Evolutionary conservation across 2,113 vertebrate species (phyloP), one percentile per base, ranked within the genome.

Genomic region (Struthidea cinerea): DNA sequence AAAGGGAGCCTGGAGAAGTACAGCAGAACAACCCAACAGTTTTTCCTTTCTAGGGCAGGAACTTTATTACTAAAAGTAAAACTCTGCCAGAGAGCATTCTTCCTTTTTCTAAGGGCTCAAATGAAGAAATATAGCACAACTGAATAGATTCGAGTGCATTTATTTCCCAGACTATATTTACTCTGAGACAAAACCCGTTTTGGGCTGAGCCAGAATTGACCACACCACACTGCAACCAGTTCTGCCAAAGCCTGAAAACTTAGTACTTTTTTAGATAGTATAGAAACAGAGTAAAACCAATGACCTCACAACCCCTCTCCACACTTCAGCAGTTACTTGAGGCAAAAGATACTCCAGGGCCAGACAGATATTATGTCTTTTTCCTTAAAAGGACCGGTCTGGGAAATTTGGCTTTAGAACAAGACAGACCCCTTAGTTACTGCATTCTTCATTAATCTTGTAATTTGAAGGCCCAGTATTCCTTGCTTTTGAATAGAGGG

Each of bases 351-450:
- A 69, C 55, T 69, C 24, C 73, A 59, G 13, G 39, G 33, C 73
- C 33, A 90, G 75, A 65, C 33, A 83, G 52, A 75, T 56, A 69
- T 9, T 39, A 12, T 10, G 23, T 8, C 47, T 81, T 92, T 86
- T 86, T 46, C 89, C 94, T 93, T 84, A 96, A 78, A 96, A 93
- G 90, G 92, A 23, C 30, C 1, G 11, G 27, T 56, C 76, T 88
- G 68, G n/a, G 47, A 84, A 84, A 89, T 59, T 22, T 90, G 79
- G 92, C 80, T 89, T 78, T 35, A 77, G 79, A 88, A 86, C 59
- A 90, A 67, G 76, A 77, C 83, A 94, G 94, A 93, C 93, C 90
- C 95, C 73, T 75, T 23, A 59, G 68, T 74, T 41, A 61, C 42
- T 10, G 33, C 86, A 74, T 86, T 93, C 84, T 83, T 92, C 33